A percentile compares a stretch with the other conserved stretches of the same genome.
These are phyloP conservation scores for Pseudochirops corinnae DNA, from an alignment of 2,797 vertebrate genomes.

Conservation along the genomic window DNA sequence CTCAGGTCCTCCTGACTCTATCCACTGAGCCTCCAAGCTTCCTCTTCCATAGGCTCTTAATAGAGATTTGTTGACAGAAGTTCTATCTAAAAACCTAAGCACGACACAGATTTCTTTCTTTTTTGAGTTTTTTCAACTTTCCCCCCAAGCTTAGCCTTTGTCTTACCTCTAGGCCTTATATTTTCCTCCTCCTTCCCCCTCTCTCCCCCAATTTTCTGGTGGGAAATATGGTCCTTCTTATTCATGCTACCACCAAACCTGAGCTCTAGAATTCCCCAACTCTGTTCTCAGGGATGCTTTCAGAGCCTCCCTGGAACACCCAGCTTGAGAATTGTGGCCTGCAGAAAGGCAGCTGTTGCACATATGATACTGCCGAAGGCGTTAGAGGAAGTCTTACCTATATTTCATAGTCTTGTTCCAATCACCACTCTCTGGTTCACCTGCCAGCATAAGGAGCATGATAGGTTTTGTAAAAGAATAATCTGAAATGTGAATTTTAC, in stretches of 20 bases:
- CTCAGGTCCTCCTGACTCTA: background rate
- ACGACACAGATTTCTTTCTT: background rate
- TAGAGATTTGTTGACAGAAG: background rate
- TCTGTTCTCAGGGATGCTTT: conserved; percentile 35
- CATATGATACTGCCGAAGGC: conserved; percentile 64
- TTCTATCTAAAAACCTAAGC: background rate
- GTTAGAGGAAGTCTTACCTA: conserved; percentile 68
- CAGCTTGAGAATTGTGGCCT: conserved; percentile 49
- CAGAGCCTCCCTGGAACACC: background rate
- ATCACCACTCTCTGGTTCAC: conserved; percentile 71
- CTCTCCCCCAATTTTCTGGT: background rate
- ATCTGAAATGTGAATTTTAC: conserved; percentile 75
- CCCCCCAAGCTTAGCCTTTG: background rate
- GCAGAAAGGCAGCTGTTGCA: conserved; percentile 74
- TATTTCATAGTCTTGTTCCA: conserved; percentile 77
- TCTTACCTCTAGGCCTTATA: background rate
- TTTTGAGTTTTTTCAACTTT: background rate
- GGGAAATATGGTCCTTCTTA: background rate
- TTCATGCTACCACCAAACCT: background rate
- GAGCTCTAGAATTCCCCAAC: background rate
- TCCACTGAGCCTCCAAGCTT: background rate
- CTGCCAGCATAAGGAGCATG: conserved; percentile 67
- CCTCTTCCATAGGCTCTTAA: background rate
- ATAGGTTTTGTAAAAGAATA: conserved; percentile 78
- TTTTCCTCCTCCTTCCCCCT: background rate